Percentiles rank a stretch among this genome's conserved stretches.
These are phyloP conservation scores for Brachyhypopomus occidentalis DNA, from an alignment of 2,113 vertebrate species.

Conservation along the genomic window DNA sequence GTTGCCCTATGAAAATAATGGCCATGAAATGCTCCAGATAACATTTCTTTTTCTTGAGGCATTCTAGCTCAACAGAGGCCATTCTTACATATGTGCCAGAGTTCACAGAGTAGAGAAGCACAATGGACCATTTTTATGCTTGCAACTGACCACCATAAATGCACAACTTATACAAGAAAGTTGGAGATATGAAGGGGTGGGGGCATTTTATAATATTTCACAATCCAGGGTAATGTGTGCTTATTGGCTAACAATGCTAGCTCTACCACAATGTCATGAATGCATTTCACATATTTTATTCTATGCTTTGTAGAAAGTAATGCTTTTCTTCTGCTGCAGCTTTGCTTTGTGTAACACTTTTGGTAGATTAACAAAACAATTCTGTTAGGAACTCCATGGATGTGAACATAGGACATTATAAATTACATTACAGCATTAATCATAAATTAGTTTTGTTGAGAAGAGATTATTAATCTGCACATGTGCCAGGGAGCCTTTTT, in stretches of 20 bases:
- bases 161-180: conserved; percentile 25
- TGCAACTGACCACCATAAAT: conserved; percentile 37
- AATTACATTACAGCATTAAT: neutral
- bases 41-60: conserved; percentile 43
- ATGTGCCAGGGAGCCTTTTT: neutral
- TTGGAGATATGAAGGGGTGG: conserved; percentile 37
- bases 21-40: conserved; percentile 48
- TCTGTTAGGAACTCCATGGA: neutral
- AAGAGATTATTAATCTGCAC: neutral
- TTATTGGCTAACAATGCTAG: conserved; percentile 41
- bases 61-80: conserved; percentile 41
- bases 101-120: conserved; percentile 54
- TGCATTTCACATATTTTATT: conserved; percentile 27
- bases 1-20: conserved; percentile 14
- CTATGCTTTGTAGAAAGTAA: conserved; percentile 1
- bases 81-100: conserved; percentile 46
- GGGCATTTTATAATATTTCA: conserved; percentile 51
- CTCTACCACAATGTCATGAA: conserved; percentile 35
- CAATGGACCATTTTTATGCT: conserved; percentile 48
- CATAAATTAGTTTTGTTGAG: neutral
- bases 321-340: neutral
- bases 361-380: neutral
- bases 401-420: neutral
- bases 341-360: neutral
- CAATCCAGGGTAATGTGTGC: conserved; percentile 39